Base-by-base conservation (phyloP, 1,140 invertebrate genomes). In the Hyposmocoma kahamanoa region DNA sequence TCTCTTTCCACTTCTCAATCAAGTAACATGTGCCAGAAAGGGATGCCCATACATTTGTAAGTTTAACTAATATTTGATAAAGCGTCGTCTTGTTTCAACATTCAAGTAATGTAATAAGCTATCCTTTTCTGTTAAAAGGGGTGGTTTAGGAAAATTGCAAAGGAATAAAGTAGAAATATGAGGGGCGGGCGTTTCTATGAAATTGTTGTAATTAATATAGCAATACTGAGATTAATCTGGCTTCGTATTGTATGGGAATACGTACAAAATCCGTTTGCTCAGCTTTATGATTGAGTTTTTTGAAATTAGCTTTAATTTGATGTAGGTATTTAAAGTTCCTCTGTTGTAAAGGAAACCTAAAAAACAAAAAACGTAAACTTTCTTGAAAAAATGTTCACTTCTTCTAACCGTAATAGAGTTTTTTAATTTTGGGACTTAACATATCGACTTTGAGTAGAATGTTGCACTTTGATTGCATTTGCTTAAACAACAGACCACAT, bases 1-100 rank as follows among this genome's bases (percentile, higher is more conserved):
- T 50, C 42, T 76, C 60, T 52, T n/a, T n/a, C n/a, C n/a, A n/a
- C n/a, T n/a, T n/a, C 64, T 55, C 63, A 1, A 24, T 59, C 50
- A 5, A 10, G 24, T 43, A 42, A 4, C 15, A n/a, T 20, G 36
- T 2, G 50, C 18, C 13, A 46, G 50, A 76, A 32, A 55, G 54
- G 49, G 65, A 62, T n/a, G n/a, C 50, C 20, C 39, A 30, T 30
- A 54, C 42, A 54, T 30, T 30, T n/a, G n/a, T n/a, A n/a, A n/a
- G n/a, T n/a, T n/a, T n/a, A n/a, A n/a, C n/a, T n/a, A n/a, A n/a
- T n/a, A n/a, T n/a, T n/a, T n/a, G n/a, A n/a, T n/a, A n/a, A n/a
- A n/a, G n/a, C n/a, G n/a, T n/a, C n/a, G n/a, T n/a, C n/a, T n/a
- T n/a, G n/a, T n/a, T n/a, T n/a, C n/a, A n/a, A n/a, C n/a, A n/a